Percentiles rank a stretch among this genome's conserved stretches.
phyloP scores from a whole-genome alignment of 2,113 vertebrate species.

The Pristiophorus japonicus region DNA sequence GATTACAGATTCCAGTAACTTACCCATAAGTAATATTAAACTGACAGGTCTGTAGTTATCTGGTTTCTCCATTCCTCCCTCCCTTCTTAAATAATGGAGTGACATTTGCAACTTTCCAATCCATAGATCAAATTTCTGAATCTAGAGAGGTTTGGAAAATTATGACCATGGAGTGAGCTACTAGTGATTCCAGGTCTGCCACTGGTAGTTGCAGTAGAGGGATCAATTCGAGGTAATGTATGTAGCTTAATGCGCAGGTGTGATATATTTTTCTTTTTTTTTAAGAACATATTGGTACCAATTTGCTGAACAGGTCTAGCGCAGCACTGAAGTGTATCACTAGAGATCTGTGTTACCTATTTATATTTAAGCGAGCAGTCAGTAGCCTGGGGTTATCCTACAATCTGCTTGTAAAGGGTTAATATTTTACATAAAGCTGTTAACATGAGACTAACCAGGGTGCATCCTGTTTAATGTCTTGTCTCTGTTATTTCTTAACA shows the following conservation, averaged over 20 bases:
- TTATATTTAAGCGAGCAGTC: background rate
- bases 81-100: background rate
- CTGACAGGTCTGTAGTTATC: background rate
- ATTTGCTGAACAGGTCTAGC: background rate
- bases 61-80: background rate
- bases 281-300: background rate
- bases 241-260: background rate
- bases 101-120: background rate
- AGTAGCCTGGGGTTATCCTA: background rate
- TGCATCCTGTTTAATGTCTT: background rate
- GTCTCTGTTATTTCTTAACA: constrained; percentile 18
- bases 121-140: background rate
- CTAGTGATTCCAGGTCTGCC: background rate
- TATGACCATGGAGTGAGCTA: background rate
- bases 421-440: background rate
- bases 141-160: background rate
- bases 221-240: background rate
- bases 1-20: background rate
- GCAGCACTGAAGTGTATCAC: background rate
- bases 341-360: background rate
- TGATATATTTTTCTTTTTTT: background rate
- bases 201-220: background rate
- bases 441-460: background rate
- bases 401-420: background rate
- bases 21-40: background rate